These are phyloP conservation scores for Pseudomyrmex flavicornis DNA, from an alignment of 1,140 invertebrate species.

Conservation along the genomic window DNA sequence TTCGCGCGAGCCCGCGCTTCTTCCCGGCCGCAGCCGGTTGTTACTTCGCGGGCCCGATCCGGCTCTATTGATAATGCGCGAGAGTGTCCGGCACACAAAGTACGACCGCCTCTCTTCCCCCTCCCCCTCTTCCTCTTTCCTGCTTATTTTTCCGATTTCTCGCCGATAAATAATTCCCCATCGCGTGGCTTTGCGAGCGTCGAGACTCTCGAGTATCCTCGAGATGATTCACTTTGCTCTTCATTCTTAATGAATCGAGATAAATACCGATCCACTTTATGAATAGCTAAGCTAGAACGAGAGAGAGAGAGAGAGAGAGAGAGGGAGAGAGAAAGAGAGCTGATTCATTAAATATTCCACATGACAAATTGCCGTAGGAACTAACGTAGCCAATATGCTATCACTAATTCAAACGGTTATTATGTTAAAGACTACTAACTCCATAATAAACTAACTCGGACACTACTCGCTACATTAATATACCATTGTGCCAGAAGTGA, in stretches of 20 bases:
- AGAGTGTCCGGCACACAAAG: background rate
- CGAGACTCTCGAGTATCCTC: constrained; percentile 4
- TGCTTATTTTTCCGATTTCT: constrained; percentile 47
- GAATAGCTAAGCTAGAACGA: background rate
- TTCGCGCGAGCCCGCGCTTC: background rate
- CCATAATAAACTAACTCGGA: constrained; percentile 19
- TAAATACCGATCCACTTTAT: constrained; percentile 24
- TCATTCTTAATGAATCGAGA: constrained; percentile 25
- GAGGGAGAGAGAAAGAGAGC: background rate
- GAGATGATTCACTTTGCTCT: constrained; percentile 26
- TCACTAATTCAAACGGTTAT: constrained; percentile 45
- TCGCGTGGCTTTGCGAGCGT: background rate
- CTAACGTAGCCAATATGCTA: constrained; percentile 13
- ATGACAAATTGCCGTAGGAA: constrained; percentile 27
- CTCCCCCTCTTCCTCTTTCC: too few species aligned
- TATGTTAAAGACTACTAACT: constrained; percentile 10
- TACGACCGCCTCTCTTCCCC: background rate
- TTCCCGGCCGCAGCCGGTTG: constrained; percentile 22
- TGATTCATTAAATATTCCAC: constrained; percentile 19
- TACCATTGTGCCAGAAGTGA: constrained; percentile 22
- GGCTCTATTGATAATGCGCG: constrained; percentile 46
- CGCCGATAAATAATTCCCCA: constrained; percentile 39
- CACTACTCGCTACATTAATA: constrained; percentile 25
- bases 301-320: too few species aligned
- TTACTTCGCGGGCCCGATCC: constrained; percentile 47